Base-by-base conservation (phyloP, 1,140 invertebrate species). In the Cheumatopsyche charites region DNA sequence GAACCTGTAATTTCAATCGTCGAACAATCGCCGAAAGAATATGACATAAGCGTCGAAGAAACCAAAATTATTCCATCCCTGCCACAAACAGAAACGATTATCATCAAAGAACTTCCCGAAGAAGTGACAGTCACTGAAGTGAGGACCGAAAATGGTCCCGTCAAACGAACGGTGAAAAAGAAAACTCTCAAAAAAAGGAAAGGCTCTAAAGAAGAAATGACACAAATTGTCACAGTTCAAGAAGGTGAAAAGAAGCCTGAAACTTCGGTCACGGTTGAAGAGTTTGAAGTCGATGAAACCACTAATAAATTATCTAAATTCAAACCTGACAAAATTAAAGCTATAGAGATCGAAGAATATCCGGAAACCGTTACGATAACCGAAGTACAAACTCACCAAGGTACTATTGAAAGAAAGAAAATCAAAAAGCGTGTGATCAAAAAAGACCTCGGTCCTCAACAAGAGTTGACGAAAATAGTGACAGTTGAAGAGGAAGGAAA, bases 291-390 rank as follows among this genome's bases (percentile, higher is more conserved):
- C 76, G 23, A 29, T 70, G 12, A 66, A 71, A 47, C 47, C 69
- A 17, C 72, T 1, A 29, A 55, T 75, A 47, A 58, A 62, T 55
- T 45, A 15, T 1, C 11, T 49, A 43, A 67, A 0, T 29, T 41
- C 41, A 43, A 36, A 15, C 29, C 55, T 15, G 41, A 69, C 55
- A 26, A 73, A 73, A 71, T 77, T 63, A 52, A 75, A 0, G 62
- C 52, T 0, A 19, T 69, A 3, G 67, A 71, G 0, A 21, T 73
- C n/a, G 74, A 76, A 69, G 79, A 83, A 62, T 81, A 84, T 77
- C 61, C 78, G 23, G 78, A 77, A 78, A 80, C 79, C 13, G 73
- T 85, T 77, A 74, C 78, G 15, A 79, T 83, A 0, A 80, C 82
- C 1, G 79, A 84, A 67, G 79, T 79, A n/a, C 77, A 76, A 21